A percentile compares a stretch with the other conserved stretches of the same genome.
phyloP scores from a whole-genome alignment of 2,888 invertebrate genomes.

The Drosophila longiperda region DNA sequence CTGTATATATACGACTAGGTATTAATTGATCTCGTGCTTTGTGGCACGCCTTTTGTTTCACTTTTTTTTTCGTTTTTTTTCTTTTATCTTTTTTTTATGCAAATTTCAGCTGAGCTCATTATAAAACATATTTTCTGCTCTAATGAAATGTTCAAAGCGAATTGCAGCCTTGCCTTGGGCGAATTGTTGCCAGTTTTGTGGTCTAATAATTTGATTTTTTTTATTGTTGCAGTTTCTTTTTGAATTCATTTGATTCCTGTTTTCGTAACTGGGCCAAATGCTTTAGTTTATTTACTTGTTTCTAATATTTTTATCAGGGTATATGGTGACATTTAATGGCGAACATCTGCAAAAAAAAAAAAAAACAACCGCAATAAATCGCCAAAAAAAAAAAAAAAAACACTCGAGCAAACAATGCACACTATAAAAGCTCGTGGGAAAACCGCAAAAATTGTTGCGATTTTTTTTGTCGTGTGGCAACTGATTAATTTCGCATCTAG shows the following conservation, averaged over 20 bases:
- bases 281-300: neutral
- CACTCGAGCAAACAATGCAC: constrained; percentile 42
- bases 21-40: constrained; percentile 60
- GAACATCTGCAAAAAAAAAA: constrained; percentile 19
- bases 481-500: constrained; percentile 24
- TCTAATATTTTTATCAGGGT: constrained; percentile 26
- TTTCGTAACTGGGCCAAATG: constrained; percentile 38
- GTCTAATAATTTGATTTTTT: constrained; percentile 61
- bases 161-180: constrained; percentile 55
- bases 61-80: constrained; percentile 33
- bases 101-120: constrained; percentile 58
- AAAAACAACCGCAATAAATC: constrained; percentile 25
- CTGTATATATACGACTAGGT: constrained; percentile 5
- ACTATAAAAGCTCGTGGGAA: constrained; percentile 59
- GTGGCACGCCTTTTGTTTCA: constrained; percentile 57
- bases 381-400: constrained; percentile 41
- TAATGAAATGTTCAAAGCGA: constrained; percentile 60
- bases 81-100: constrained; percentile 36
- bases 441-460: constrained; percentile 51
- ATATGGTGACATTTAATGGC: constrained; percentile 41
- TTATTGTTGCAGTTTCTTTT: constrained; percentile 3
- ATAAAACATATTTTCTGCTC: constrained; percentile 67
- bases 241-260: constrained; percentile 30
- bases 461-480: constrained; percentile 40
- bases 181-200: constrained; percentile 40